Base-by-base conservation (phyloP, 2,888 invertebrate genomes). In the Abscondita cerata region DNA sequence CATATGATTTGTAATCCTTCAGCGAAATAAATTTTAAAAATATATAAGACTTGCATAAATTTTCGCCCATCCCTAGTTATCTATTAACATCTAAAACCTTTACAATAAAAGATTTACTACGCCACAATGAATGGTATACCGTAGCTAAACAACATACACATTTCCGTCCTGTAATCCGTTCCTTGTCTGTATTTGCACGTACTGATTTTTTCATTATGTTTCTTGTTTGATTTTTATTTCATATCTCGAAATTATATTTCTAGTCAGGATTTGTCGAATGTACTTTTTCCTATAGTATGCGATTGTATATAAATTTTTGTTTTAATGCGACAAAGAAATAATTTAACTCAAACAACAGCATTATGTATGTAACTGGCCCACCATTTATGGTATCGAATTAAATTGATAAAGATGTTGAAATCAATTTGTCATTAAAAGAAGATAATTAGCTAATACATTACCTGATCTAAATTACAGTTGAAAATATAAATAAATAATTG, bases 141-240 rank as follows among this genome's bases (percentile, higher is more conserved):
- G 40, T 51, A 51, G 50, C 51, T 51, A 13, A 48, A 25, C 41
- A 13, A 52, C n/a, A 19, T 41, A 59, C 50, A 51, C 47, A 59
- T 50, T 59, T 59, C 59, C 59, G 59, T 25, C 54, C 40, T 51
- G 46, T 61, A 61, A 61, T 55, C 61, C 56, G 51, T 47, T 55
- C 44, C 61, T 52, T 12, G 31, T 15, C 11, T 56, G 40, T 51
- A 61, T 55, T 56, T 56, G 55, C 61, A 61, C 61, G 61, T 59
- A 50, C 50, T 4, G 41, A 54, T 55, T 56, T 41, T 61, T 61
- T 56, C 31, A 47, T 57, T 56, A 36, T 16, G 31, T 40, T 20
- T 19, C 47, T 25, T 54, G 54, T 59, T 53, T 54, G 59, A 54
- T 59, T 59, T 54, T 54, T 48, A 53, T 46, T 38, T n/a, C 33